Percentiles rank a stretch among this genome's conserved stretches.
Evolutionary conservation across 2,113 vertebrate species (phyloP).

Genomic region (Callorhinus ursinus): DNA sequence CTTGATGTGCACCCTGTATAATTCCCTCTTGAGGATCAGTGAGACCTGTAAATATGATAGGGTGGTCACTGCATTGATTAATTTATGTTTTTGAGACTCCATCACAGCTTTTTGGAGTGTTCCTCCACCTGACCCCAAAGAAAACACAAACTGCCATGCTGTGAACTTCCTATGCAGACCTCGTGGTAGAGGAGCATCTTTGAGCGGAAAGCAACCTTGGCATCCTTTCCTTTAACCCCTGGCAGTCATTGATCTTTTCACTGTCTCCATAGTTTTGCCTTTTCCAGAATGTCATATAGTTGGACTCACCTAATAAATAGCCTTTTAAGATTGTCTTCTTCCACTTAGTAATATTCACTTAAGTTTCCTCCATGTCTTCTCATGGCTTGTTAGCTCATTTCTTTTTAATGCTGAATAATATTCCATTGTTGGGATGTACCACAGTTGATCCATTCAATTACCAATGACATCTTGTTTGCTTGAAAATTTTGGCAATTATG

Average conservation of each 20-base stretch:
- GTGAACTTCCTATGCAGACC: background rate
- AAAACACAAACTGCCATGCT: background rate
- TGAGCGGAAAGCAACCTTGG: background rate
- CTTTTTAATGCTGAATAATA: background rate
- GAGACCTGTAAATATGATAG: background rate
- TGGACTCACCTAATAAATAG: background rate
- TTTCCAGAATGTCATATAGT: background rate
- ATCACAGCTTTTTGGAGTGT: background rate
- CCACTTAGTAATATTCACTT: background rate
- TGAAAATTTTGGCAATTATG: background rate
- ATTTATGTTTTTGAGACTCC: background rate
- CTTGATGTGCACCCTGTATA: background rate
- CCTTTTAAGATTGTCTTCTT: background rate
- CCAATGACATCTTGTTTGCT: background rate
- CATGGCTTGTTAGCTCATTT: background rate
- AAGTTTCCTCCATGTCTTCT: background rate
- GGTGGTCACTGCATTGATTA: background rate
- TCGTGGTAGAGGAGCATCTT: background rate
- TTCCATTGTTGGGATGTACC: background rate
- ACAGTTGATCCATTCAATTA: background rate
- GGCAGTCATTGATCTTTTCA: background rate
- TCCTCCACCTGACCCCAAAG: background rate
- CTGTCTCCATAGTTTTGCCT: background rate
- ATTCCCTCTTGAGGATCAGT: background rate
- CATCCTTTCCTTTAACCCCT: background rate